Evolutionary conservation across 2,888 invertebrate genomes (phyloP).

Genomic region (Osmoderma eremita): DNA sequence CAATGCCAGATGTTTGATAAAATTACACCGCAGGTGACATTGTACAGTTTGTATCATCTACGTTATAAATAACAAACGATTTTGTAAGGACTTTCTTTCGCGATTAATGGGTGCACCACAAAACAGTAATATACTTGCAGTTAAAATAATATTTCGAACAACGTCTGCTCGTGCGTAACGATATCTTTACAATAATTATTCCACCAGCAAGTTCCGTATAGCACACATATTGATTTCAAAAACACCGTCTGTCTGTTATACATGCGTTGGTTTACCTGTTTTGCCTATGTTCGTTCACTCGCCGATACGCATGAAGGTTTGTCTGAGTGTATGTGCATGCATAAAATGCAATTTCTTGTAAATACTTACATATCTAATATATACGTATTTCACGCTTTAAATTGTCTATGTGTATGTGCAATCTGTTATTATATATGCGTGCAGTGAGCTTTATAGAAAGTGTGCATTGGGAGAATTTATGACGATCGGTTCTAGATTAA

Average conservation of each 20-base stretch:
- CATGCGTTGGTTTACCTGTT: too few species aligned
- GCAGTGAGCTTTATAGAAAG: constrained; percentile 18
- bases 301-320: too few species aligned
- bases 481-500: constrained; percentile 30
- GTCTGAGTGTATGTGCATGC: neutral
- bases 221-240: constrained; percentile 1
- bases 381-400: constrained; percentile 4
- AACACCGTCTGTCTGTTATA: neutral
- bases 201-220: too few species aligned
- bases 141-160: constrained; percentile 8
- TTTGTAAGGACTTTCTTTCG: too few species aligned
- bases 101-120: too few species aligned
- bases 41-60: too few species aligned
- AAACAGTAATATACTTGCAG: too few species aligned
- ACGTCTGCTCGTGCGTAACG: neutral
- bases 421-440: too few species aligned
- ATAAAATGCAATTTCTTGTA: neutral
- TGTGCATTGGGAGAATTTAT: constrained; percentile 13
- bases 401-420: neutral
- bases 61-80: too few species aligned
- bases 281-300: too few species aligned
- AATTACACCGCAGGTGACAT: too few species aligned
- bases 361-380: neutral
- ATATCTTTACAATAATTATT: neutral
- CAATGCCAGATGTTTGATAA: too few species aligned